These are phyloP conservation scores for Cataglyphis livida DNA, from an alignment of 2,888 invertebrate species.

Conservation along the genomic window DNA sequence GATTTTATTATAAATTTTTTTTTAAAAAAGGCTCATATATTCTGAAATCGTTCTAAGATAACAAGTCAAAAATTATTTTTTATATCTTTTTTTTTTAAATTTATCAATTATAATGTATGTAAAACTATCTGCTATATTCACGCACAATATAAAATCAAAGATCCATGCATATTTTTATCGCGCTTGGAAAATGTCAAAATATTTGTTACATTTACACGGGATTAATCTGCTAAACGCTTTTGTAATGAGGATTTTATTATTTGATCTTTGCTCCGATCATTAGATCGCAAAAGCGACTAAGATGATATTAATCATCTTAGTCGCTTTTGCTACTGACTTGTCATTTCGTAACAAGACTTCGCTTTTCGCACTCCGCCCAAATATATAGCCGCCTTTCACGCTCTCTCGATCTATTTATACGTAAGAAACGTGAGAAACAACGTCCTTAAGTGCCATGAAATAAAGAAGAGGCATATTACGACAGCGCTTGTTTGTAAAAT, in stretches of 20 bases:
- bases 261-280: not conserved
- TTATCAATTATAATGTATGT: not conserved
- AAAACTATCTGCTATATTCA: not conserved
- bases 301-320: not conserved
- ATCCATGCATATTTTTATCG: not conserved
- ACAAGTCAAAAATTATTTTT: too few species aligned
- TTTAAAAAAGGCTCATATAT: too few species aligned
- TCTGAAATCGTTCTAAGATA: too few species aligned
- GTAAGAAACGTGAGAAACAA: conserved; percentile 31
- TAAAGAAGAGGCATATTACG: not conserved
- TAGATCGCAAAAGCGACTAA: too few species aligned
- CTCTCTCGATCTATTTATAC: not conserved
- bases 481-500: conserved; percentile 12
- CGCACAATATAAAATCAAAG: not conserved
- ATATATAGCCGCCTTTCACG: conserved; percentile 22
- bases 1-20: too few species aligned
- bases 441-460: conserved; percentile 8
- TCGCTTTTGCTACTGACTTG: conserved; percentile 3
- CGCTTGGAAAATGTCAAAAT: not conserved
- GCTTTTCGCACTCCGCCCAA: not conserved
- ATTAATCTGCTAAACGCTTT: conserved; percentile 3
- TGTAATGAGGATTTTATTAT: conserved; percentile 25
- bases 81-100: not conserved
- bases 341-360: not conserved
- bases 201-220: not conserved